A percentile compares a stretch with the other conserved stretches of the same genome.
These are phyloP conservation scores for Elysia crispata DNA, from an alignment of 2,888 invertebrate genomes.

Conservation along the genomic window DNA sequence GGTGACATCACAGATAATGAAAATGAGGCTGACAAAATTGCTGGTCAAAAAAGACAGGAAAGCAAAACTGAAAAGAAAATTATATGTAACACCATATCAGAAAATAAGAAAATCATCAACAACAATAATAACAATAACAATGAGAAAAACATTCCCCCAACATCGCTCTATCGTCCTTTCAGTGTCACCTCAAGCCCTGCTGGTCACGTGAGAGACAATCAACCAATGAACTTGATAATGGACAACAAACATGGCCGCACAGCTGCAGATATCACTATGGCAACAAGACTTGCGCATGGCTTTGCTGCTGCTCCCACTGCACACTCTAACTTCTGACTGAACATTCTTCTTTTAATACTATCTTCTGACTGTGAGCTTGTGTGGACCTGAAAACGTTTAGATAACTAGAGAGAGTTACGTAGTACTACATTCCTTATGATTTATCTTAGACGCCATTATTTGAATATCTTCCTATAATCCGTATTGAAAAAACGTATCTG, in stretches of 20 bases:
- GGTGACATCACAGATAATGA: conserved; percentile 30
- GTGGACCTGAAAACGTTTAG: too few relatives aligned
- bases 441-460: too few relatives aligned
- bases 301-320: conserved; percentile 5
- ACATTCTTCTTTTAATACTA: background rate
- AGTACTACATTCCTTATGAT: too few relatives aligned
- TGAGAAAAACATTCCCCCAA: background rate
- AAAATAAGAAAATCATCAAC: background rate
- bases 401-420: too few relatives aligned
- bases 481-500: too few relatives aligned
- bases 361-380: too few relatives aligned
- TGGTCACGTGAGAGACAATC: background rate
- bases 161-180: background rate
- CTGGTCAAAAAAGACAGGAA: background rate
- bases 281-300: conserved; percentile 30
- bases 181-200: background rate
- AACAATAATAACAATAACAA: conserved; percentile 10
- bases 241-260: conserved; percentile 7
- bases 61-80: background rate
- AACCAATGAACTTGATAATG: conserved; percentile 34
- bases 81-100: too few relatives aligned
- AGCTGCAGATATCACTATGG: conserved; percentile 26
- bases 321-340: background rate
- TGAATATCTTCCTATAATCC: too few relatives aligned
- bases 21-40: background rate